These are phyloP conservation scores for Anastrepha ludens DNA, from an alignment of 1,140 invertebrate species.

Conservation along the genomic window DNA sequence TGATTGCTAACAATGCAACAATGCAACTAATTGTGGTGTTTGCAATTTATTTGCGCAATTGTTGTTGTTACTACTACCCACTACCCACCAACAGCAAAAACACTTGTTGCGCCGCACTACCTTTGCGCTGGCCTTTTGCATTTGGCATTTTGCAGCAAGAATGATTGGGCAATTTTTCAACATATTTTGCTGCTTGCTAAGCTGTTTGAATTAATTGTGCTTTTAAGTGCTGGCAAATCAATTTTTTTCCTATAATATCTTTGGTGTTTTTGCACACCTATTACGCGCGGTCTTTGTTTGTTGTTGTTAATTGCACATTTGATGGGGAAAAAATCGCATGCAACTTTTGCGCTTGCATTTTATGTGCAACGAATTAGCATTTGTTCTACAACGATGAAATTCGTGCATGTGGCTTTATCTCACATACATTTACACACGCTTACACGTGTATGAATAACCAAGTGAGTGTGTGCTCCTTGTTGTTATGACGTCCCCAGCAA, in stretches of 20 bases:
- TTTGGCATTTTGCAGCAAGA: slow-evolving; percentile 2
- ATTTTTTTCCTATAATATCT: not conserved
- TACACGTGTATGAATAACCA: not conserved
- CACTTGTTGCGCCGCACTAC: not conserved
- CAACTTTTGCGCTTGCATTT: not conserved
- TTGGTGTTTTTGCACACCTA: not conserved
- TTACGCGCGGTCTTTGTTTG: not conserved
- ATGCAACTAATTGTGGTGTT: not conserved
- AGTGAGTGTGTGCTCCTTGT: not conserved
- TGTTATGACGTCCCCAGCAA: not conserved
- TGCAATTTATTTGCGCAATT: slow-evolving; percentile 31
- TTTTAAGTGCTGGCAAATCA: not conserved
- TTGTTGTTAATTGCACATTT: slow-evolving; percentile 25
- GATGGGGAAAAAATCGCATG: not conserved
- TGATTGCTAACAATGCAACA: not conserved
- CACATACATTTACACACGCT: not conserved
- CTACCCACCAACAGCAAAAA: not conserved
- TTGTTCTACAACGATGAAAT: not conserved
- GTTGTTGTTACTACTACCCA: not conserved
- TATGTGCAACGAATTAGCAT: not conserved
- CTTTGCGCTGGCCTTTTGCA: not conserved
- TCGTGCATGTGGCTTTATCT: not conserved
- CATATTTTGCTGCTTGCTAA: not conserved
- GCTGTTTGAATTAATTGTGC: slow-evolving; percentile 23
- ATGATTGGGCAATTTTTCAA: not conserved